Evolutionary conservation across 1,140 invertebrate genomes (phyloP).

Genomic region (Drosophila pachea): DNA sequence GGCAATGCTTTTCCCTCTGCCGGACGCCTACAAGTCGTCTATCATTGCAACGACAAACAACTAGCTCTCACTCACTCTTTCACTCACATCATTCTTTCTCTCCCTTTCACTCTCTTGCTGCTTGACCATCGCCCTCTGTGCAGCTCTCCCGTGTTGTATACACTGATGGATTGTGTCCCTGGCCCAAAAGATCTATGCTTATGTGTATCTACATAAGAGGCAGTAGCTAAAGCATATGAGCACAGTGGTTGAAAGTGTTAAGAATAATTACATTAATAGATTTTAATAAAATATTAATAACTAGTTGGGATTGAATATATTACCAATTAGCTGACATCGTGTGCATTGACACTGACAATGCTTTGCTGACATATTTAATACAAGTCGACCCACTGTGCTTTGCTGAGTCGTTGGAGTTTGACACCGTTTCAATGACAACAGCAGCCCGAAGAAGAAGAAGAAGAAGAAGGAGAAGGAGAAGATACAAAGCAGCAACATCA

Average conservation of each 20-base stretch:
- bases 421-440: slow-evolving; percentile 62
- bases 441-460: not conserved
- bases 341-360: too few species aligned
- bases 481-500: slow-evolving; percentile 29
- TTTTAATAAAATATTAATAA: not conserved
- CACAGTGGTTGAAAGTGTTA: slow-evolving; percentile 24
- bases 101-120: not conserved
- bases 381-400: slow-evolving; percentile 18
- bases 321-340: too few species aligned
- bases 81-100: not conserved
- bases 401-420: slow-evolving; percentile 40
- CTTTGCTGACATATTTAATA: too few species aligned
- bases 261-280: not conserved
- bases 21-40: too few species aligned
- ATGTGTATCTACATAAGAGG: slow-evolving; percentile 4
- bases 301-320: not conserved
- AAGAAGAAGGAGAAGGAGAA: too few species aligned
- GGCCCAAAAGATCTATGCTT: slow-evolving; percentile 27
- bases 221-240: slow-evolving; percentile 29
- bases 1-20: not conserved
- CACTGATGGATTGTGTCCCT: slow-evolving; percentile 67
- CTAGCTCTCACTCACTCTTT: not conserved
- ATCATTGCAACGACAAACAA: slow-evolving; percentile 49
- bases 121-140: slow-evolving; percentile 19
- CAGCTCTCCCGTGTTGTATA: slow-evolving; percentile 30